Percentiles rank a stretch among this genome's conserved stretches.
Evolutionary conservation across 2,888 invertebrate genomes (phyloP).

Genomic region (Ophraella communa): DNA sequence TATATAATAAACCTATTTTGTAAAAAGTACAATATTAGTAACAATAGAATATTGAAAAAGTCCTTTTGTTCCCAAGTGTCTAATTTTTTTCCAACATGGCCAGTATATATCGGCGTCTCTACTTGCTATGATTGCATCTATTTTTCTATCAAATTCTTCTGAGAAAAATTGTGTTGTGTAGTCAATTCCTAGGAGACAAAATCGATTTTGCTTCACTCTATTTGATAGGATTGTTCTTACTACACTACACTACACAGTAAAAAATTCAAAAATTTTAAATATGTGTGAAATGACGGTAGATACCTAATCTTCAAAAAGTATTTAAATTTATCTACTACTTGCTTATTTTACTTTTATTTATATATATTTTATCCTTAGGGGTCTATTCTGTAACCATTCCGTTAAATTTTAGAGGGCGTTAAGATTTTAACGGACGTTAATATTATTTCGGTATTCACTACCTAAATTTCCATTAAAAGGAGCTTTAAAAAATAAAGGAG

Average conservation of each 20-base stretch:
- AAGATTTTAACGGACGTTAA: no score
- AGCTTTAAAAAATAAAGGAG: no score
- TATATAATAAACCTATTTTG: no score
- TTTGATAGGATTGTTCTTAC: constrained; percentile 30
- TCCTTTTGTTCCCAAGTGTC: background rate
- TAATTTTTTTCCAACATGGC: background rate
- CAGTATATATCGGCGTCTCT: constrained; percentile 8
- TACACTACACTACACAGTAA: background rate
- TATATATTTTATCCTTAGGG: no score
- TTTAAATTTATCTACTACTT: no score
- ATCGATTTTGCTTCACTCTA: constrained; percentile 31
- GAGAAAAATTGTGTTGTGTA: constrained; percentile 21
- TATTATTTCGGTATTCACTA: no score
- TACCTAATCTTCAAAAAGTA: no score
- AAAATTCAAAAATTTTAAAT: background rate
- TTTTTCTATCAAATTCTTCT: constrained; percentile 14
- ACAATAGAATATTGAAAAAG: background rate
- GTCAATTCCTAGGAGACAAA: constrained; percentile 25
- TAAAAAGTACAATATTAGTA: background rate
- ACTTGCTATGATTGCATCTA: constrained; percentile 20
- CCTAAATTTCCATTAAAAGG: no score
- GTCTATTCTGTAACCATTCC: no score
- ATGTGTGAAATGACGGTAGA: background rate
- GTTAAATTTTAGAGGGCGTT: no score
- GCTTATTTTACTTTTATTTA: no score